Base-by-base conservation (phyloP, 2,113 vertebrate genomes). In the Fregata magnificens region DNA sequence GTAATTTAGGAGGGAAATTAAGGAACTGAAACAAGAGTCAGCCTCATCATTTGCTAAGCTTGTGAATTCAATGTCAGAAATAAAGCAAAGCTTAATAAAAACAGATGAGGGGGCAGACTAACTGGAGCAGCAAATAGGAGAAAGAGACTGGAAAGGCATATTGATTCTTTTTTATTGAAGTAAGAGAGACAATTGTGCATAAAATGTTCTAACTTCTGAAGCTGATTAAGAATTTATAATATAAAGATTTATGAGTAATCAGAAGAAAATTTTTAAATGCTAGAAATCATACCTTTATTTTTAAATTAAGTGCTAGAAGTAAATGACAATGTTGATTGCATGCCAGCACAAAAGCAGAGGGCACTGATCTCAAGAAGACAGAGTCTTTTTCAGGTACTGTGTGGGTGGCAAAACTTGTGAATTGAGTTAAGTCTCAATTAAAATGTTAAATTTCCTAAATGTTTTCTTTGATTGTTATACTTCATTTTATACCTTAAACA, bases 41-140 rank as follows among this genome's bases (percentile, higher is more conserved):
- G 32, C 11, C 45, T 93, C 74, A 70, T 89, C 26, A 87, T 92
- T 97, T 96, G 72, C 58, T 91, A 88, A 93, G 24, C 42, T 81
- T 90, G 78, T 94, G 78, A 96, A 95, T 92, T 95, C 90, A 97
- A 52, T 77, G 86, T 96, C 73, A 97, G 93, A 96, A 97, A 95
- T 94, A 96, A 95, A 97, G 85, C 24, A 83, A 88, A 87, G 18
- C 58, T 97, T 97, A 96, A 96, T 95, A 95, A 96, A 97, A 97
- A 88, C 84, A 96, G 78, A 90, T 93, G 87, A 96, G 65, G 63
- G 40, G 73, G 42, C 70, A 93, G 87, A 96, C 45, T 78, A 96
- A 93, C 71, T 90, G 91, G 50, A 61, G 32, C 65, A 96, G 74
- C 84, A 96, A 96, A 81, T 52, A 38, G 28, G 72, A 93, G 62